Conservation (phyloP, 2,797 vertebrate genomes). For the Apogon hyalosoma region DNA sequence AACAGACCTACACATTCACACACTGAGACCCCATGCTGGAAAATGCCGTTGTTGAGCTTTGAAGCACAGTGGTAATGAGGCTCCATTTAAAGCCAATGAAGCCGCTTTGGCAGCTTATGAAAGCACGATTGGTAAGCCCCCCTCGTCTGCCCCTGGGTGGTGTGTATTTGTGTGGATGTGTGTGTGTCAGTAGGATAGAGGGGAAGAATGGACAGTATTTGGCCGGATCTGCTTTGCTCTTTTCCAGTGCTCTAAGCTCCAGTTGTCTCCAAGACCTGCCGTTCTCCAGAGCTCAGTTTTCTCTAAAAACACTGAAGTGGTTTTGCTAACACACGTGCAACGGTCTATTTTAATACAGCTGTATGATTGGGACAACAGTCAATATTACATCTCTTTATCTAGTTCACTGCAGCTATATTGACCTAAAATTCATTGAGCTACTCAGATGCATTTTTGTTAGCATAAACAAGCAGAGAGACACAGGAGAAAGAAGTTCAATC, state of each 20-base stretch:
- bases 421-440: not conserved
- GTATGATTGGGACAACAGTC: not conserved
- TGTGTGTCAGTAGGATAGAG: slow-evolving; percentile 31
- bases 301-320: slow-evolving; percentile 27
- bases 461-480: no score
- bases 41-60: slow-evolving; percentile 73
- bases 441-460: not conserved
- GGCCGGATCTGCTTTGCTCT: slow-evolving; percentile 40
- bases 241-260: slow-evolving; percentile 40
- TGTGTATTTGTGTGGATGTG: slow-evolving; percentile 51
- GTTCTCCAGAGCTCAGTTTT: slow-evolving; percentile 26
- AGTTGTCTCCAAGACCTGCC: slow-evolving; percentile 21
- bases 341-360: slow-evolving; percentile 4
- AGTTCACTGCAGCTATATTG: not conserved
- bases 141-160: slow-evolving; percentile 50
- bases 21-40: slow-evolving; percentile 65
- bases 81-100: slow-evolving; percentile 79
- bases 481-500: no score
- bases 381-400: not conserved
- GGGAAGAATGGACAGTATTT: slow-evolving; percentile 52
- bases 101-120: slow-evolving; percentile 81
- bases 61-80: slow-evolving; percentile 80
- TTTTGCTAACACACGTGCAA: slow-evolving; percentile 28
- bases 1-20: slow-evolving; percentile 51
- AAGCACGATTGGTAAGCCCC: slow-evolving; percentile 72